Evolutionary conservation across 1,140 invertebrate genomes (phyloP), one percentile per base, ranked within the genome.

Genomic region (Carposina sasakii): DNA sequence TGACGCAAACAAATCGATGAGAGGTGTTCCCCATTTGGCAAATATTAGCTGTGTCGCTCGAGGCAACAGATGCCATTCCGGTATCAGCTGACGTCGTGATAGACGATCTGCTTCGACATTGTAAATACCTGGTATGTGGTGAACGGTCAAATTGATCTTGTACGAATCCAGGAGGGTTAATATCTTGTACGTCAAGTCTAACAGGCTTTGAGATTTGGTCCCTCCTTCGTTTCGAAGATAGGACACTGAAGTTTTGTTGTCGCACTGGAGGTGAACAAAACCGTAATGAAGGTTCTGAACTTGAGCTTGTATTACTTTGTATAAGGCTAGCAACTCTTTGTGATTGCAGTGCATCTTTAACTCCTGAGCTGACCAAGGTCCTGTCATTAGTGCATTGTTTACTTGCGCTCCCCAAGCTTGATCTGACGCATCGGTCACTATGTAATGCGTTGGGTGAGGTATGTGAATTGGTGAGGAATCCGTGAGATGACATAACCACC

Each of bases 1-100:
- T 16, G 44, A 34, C 19, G 44, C 44, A 15, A 46, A 46, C 9
- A 46, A 31, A 17, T 46, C 44, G 19, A 34, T 46, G 23, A 20
- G 2, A 3, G 44, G 44, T 8, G n/a, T 8, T 15, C 44, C 28
- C 44, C 44, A 46, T 13, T 19, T 22, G 17, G 5, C 1, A 21
- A 46, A 46, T 3, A 46, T 46, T 15, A 1, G 19, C 3, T 10
- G 2, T 2, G 44, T 46, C n/a, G 19, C 12, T n/a, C 8, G 13
- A 6, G 30, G 19, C 2, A 46, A 16, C 22, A 34, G 20, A 15
- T 46, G 44, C 44, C 44, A 46, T 23, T 46, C 44, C 12, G 30
- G 20, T 13, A 4, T 8, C 9, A 5, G 2, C 2, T 12, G 3
- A 9, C 4, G 12, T 3, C 41, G 21, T 2, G 41, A 43, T 22